phyloP scores from a whole-genome alignment of 2,113 vertebrate species.

The Spilogale gracilis region DNA sequence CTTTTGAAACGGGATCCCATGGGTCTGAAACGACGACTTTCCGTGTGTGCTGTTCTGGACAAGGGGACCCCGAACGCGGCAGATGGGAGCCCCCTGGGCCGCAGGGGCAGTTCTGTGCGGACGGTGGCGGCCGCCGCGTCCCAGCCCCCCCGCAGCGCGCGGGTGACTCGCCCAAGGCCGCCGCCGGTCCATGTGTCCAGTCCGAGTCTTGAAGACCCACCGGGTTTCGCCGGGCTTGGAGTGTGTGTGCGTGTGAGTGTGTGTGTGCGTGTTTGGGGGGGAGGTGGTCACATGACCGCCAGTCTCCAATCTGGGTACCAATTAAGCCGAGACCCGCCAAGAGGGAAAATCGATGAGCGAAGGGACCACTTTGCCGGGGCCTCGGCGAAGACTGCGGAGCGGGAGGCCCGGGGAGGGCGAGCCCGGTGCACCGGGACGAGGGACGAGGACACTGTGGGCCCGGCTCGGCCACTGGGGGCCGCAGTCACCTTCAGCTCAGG shows the following conservation, averaged over 20 bases:
- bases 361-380: background rate
- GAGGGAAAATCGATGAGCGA: constrained; percentile 1
- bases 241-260: background rate
- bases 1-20: background rate
- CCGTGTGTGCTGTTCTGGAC: too few species aligned
- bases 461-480: background rate
- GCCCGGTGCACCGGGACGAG: background rate
- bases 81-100: background rate
- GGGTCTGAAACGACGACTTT: background rate
- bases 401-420: background rate
- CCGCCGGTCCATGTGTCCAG: accelerated
- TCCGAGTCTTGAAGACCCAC: constrained; percentile 48
- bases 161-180: background rate
- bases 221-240: background rate
- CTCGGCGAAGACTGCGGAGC: constrained; percentile 32
- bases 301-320: constrained; percentile 27
- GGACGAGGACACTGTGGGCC: background rate
- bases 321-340: background rate
- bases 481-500: constrained; percentile 74
- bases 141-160: background rate
- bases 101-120: background rate
- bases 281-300: constrained; percentile 23
- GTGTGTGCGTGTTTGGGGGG: background rate
- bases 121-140: background rate
- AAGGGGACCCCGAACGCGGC: background rate